Evolutionary conservation across 35 echinoderm and acorn worm genomes (phyloP).

Genomic region (Lytechinus pictus): DNA sequence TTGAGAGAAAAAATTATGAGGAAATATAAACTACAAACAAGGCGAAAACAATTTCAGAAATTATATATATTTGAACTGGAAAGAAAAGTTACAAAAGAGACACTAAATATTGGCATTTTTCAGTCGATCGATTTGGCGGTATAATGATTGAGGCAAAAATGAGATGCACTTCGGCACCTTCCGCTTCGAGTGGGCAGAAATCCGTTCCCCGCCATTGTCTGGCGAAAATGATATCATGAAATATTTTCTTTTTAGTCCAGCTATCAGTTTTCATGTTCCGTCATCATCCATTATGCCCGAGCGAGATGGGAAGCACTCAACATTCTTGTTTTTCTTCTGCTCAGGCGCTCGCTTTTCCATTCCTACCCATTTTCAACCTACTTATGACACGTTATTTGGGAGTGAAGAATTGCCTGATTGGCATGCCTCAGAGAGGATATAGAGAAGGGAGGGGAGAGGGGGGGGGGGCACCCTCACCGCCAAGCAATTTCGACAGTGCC

Average conservation of each 20-base stretch:
- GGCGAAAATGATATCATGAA: not conserved
- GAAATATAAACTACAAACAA: no score
- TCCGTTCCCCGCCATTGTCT: not conserved
- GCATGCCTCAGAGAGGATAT: not conserved
- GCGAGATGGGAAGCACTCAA: not conserved
- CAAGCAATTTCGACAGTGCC: not conserved
- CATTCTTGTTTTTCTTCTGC: conserved; percentile 6
- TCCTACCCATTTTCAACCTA: not conserved
- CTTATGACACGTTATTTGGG: not conserved
- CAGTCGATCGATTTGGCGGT: no score
- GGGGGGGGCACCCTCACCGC: not conserved
- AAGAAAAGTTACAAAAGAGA: no score
- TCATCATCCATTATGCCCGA: not conserved
- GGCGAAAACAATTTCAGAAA: no score
- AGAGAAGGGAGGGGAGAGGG: not conserved
- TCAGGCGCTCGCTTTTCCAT: not conserved
- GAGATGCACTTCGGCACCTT: not conserved
- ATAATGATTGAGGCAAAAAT: no score
- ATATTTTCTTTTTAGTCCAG: not conserved
- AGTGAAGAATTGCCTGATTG: not conserved
- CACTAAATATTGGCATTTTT: no score
- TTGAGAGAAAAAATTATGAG: no score
- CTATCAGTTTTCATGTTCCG: conserved; percentile 3
- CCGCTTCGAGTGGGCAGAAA: not conserved
- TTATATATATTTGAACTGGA: no score